These are phyloP conservation scores for Pararge aegeria DNA, from an alignment of 1,140 invertebrate genomes.

Conservation along the genomic window DNA sequence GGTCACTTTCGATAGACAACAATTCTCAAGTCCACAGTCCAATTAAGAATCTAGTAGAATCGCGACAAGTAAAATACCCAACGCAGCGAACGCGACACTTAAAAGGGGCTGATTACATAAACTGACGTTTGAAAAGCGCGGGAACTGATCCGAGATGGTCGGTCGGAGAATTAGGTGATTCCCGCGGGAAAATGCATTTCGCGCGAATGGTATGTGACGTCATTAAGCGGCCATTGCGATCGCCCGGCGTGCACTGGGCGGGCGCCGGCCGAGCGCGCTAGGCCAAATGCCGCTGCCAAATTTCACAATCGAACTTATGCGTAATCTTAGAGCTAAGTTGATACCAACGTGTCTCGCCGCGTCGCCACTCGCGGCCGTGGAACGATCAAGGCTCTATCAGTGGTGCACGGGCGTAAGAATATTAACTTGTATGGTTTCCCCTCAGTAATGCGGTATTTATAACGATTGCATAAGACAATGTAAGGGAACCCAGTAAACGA, in stretches of 20 bases:
- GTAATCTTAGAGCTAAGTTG: conserved; percentile 27
- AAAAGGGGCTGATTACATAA: conserved; percentile 37
- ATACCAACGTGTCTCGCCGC: background rate
- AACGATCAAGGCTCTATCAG: background rate
- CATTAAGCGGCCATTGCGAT: conserved; percentile 38
- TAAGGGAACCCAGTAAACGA: background rate
- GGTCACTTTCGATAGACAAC: conserved; percentile 37
- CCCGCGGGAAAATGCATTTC: conserved; percentile 52
- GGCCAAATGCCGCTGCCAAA: conserved; percentile 66
- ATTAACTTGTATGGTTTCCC: background rate
- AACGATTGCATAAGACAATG: background rate
- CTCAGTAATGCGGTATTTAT: background rate
- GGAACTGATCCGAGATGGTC: conserved; percentile 33
- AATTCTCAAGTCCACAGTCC: conserved; percentile 28
- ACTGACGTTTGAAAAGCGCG: conserved; percentile 35
- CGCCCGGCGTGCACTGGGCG: conserved; percentile 40
- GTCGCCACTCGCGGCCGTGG: conserved; percentile 4
- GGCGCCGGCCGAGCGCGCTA: conserved; percentile 30
- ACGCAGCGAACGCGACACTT: conserved; percentile 19
- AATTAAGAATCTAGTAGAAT: conserved; percentile 17
- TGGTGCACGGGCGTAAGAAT: background rate
- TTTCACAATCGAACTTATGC: conserved; percentile 54
- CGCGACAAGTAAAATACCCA: background rate
- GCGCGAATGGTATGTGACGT: conserved; percentile 40
- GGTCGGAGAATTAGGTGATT: conserved; percentile 40